These are phyloP conservation scores for Tipula confusa DNA, from an alignment of 2,888 invertebrate species.

Conservation along the genomic window DNA sequence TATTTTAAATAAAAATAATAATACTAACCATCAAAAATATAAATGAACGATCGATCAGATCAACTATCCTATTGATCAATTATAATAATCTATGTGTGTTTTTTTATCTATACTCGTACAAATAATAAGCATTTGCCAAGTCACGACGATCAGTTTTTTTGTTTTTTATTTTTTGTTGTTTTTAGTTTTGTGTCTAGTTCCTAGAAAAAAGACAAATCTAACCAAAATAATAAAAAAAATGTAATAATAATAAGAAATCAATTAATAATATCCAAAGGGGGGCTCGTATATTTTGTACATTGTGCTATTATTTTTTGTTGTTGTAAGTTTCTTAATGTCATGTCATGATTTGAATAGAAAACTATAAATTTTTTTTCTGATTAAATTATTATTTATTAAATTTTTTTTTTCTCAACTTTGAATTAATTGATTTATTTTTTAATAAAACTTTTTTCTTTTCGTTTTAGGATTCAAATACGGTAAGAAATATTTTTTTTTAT, in stretches of 20 bases:
- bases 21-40: neutral
- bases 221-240: neutral
- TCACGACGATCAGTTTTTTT: neutral
- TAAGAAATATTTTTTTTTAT: neutral
- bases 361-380: neutral
- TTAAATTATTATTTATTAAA: neutral
- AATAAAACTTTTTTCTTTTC: neutral
- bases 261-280: constrained; percentile 25
- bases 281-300: neutral
- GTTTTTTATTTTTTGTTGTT: neutral
- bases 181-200: neutral
- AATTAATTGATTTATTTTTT: neutral
- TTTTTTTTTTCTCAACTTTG: neutral
- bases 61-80: constrained; percentile 15
- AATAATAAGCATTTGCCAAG: constrained; percentile 14
- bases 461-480: constrained; percentile 16
- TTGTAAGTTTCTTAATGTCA: constrained; percentile 1
- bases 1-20: neutral
- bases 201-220: constrained; percentile 12
- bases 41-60: neutral
- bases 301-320: constrained; percentile 21
- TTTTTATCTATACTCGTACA: neutral
- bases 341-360: constrained; percentile 12
- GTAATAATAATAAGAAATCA: constrained; percentile 20
- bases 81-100: neutral